Conservation (phyloP, 2,113 vertebrate species). For the Felis catus region DNA sequence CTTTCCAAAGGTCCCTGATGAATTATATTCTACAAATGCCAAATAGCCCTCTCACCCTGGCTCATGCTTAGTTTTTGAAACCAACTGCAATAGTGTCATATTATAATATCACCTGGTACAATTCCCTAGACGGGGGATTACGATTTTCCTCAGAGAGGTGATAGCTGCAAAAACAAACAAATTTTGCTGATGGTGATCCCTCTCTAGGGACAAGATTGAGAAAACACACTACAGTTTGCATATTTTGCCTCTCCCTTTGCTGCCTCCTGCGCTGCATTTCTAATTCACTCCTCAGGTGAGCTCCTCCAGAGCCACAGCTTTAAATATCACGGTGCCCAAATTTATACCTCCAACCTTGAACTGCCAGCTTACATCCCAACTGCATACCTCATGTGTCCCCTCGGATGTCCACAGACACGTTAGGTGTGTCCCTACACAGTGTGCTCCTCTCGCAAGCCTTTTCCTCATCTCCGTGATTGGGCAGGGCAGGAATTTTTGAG, state of each 20-base stretch:
- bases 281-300: not conserved
- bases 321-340: not conserved
- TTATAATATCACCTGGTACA: constrained; percentile 64
- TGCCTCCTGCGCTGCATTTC: not conserved
- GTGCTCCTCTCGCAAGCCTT: not conserved
- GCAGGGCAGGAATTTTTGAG: not conserved
- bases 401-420: not conserved
- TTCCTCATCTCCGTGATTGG: not conserved
- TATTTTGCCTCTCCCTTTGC: not conserved
- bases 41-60: not conserved
- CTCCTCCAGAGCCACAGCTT: not conserved
- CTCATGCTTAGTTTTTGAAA: constrained; percentile 54
- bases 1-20: not conserved
- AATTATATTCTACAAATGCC: not conserved
- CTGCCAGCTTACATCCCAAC: not conserved
- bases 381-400: not conserved
- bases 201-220: constrained; percentile 22
- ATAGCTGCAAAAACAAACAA: constrained; percentile 59
- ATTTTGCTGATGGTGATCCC: not conserved
- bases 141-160: constrained; percentile 57
- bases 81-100: constrained; percentile 61
- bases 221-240: constrained; percentile 9
- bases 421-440: not conserved
- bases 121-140: constrained; percentile 48
- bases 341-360: not conserved